Evolutionary conservation across 2,888 invertebrate species (phyloP).

Genomic region (Melieria picta): DNA sequence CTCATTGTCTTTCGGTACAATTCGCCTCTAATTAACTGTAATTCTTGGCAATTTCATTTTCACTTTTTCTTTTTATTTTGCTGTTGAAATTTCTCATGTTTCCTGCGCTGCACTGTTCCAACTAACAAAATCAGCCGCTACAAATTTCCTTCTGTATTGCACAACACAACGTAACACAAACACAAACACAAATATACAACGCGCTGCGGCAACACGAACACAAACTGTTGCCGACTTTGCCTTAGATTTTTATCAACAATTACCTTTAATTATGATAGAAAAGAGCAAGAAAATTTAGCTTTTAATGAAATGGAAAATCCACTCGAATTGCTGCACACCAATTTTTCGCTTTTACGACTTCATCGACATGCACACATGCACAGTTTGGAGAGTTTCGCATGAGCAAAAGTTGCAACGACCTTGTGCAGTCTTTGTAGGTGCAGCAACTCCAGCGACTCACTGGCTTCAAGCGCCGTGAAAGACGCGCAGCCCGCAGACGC

Average conservation of each 20-base stretch:
- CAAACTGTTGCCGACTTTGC: no score
- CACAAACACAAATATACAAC: not conserved
- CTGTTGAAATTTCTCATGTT: not conserved
- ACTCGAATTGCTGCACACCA: conserved; percentile 1
- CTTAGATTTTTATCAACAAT: conserved; percentile 11
- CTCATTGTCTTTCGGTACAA: conserved; percentile 11
- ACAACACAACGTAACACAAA: not conserved
- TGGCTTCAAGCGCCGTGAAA: no score
- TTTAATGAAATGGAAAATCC: conserved; percentile 19
- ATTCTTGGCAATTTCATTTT: conserved; percentile 23
- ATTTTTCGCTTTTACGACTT: conserved; percentile 3
- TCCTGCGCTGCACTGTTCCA: no score
- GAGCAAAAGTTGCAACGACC: not conserved
- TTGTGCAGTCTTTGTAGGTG: not conserved
- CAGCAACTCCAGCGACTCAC: not conserved
- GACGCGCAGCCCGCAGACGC: not conserved
- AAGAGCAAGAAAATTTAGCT: conserved; percentile 9
- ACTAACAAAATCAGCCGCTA: no score
- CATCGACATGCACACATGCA: conserved; percentile 1
- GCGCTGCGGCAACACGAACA: no score
- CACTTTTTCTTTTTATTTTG: not conserved
- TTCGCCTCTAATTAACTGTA: conserved; percentile 30
- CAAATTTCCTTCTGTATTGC: no score
- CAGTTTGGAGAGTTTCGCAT: not conserved
- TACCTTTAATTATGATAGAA: conserved; percentile 30